Evolutionary conservation across 2,888 invertebrate genomes (phyloP), one percentile per base, ranked within the genome.

Genomic region (Diaperis boleti): DNA sequence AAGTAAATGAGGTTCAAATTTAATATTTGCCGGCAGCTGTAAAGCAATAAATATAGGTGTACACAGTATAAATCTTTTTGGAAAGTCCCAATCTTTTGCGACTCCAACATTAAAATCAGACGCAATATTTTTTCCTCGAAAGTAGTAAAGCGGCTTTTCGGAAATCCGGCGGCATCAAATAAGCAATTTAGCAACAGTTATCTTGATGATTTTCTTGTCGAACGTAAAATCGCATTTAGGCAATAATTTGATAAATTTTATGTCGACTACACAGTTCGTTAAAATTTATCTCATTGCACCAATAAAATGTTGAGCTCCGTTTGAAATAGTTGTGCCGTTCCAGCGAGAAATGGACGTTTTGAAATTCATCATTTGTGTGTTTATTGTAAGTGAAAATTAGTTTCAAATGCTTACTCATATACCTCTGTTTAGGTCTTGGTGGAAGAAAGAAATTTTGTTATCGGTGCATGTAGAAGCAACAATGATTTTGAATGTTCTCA

Each of bases 401-500:
- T n/a, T n/a, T n/a, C n/a, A n/a, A n/a, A n/a, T n/a, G n/a, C n/a
- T n/a, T n/a, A n/a, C n/a, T n/a, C n/a, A n/a, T n/a, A n/a, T n/a
- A n/a, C n/a, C n/a, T n/a, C n/a, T n/a, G n/a, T n/a, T n/a, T n/a
- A n/a, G n/a, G n/a, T n/a, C n/a, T n/a, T n/a, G n/a, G 2, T 11
- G 11, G n/a, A 13, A 5, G 1, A 33, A 10, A 2, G 2, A 33
- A 13, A 33, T 10, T 10, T 26, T n/a, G 6, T 1, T 1, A 26
- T n/a, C n/a, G n/a, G n/a, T n/a, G 26, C 6, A 26, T 26, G 26
- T 26, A 26, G 1, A 2, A 26, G 3, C 26, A 26, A 26, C 6
- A 42, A 62, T 11, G 41, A 64, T 26, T 69, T 69, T 60, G 18
- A 29, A 4, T 72, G 72, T 31, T 13, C 8, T 17, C 11, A 14